Percentiles rank a stretch among this genome's conserved stretches.
phyloP scores from a whole-genome alignment of 2,797 vertebrate species.

The Gobionotothen gibberifrons region DNA sequence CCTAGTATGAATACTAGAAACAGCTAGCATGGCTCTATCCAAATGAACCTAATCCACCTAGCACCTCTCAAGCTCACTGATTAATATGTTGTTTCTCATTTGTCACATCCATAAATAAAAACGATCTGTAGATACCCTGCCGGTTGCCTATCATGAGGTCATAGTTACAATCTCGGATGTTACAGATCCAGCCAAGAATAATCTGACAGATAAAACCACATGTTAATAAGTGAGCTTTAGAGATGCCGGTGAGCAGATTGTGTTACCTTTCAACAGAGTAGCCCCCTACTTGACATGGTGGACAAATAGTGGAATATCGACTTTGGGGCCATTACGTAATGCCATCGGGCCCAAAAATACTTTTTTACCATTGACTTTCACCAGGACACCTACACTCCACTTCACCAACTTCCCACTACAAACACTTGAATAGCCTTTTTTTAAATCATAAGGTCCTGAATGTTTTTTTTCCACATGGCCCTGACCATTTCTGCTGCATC shows the following conservation, averaged over 20 bases:
- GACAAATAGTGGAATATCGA: no score
- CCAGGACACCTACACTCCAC: no score
- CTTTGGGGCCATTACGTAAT: no score
- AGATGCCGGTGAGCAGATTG: neutral
- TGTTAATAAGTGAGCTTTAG: slow-evolving; percentile 3
- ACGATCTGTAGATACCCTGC: neutral
- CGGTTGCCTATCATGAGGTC: no score
- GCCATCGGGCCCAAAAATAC: no score
- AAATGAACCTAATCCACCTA: neutral
- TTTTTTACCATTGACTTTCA: no score
- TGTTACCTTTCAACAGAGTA: neutral
- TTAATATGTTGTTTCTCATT: neutral
- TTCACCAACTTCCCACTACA: no score
- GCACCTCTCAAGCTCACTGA: neutral
- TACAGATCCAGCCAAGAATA: neutral
- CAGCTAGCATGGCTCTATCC: neutral
- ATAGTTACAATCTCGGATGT: neutral
- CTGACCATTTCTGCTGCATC: slow-evolving; percentile 46
- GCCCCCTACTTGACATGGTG: no score
- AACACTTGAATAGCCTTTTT: no score
- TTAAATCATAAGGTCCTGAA: no score
- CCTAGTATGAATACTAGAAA: no score
- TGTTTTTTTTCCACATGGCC: neutral
- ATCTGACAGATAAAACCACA: neutral
- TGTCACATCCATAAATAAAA: neutral